phyloP scores from a whole-genome alignment of 2,888 invertebrate genomes.

The Eilema caniola region DNA sequence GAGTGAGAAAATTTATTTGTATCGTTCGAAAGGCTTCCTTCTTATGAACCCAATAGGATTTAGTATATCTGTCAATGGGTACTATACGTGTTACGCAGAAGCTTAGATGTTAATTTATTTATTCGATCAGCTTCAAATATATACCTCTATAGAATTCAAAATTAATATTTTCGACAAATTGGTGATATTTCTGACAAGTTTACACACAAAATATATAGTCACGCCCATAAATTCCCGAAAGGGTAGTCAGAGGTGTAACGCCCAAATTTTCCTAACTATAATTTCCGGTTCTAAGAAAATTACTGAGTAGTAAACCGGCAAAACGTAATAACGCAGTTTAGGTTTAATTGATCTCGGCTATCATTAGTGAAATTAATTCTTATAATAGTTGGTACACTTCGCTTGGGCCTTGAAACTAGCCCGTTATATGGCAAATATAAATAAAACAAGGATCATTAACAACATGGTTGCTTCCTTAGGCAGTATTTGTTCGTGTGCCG shows the following conservation, averaged over 20 bases:
- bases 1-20: constrained; percentile 36
- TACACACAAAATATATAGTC: too few species aligned
- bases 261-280: too few species aligned
- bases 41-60: constrained; percentile 45
- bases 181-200: not conserved
- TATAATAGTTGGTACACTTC: too few species aligned
- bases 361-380: not conserved
- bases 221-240: too few species aligned
- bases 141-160: not conserved
- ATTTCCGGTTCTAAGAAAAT: too few species aligned
- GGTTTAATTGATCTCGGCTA: not conserved
- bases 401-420: not conserved
- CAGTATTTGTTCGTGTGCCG: constrained; percentile 63
- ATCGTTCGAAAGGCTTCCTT: constrained; percentile 31
- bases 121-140: constrained; percentile 6
- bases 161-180: not conserved
- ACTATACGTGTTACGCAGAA: constrained; percentile 21
- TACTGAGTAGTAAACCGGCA: not conserved
- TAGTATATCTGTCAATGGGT: constrained; percentile 36
- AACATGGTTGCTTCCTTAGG: constrained; percentile 52
- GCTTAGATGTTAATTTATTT: constrained; percentile 18
- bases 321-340: not conserved
- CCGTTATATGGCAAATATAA: constrained; percentile 54
- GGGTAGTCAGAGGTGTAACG: too few species aligned
- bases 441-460: constrained; percentile 26